Evolutionary conservation across 2,888 invertebrate species (phyloP), one percentile per base, ranked within the genome.

Genomic region (Cataglyphis rosenhaueri): DNA sequence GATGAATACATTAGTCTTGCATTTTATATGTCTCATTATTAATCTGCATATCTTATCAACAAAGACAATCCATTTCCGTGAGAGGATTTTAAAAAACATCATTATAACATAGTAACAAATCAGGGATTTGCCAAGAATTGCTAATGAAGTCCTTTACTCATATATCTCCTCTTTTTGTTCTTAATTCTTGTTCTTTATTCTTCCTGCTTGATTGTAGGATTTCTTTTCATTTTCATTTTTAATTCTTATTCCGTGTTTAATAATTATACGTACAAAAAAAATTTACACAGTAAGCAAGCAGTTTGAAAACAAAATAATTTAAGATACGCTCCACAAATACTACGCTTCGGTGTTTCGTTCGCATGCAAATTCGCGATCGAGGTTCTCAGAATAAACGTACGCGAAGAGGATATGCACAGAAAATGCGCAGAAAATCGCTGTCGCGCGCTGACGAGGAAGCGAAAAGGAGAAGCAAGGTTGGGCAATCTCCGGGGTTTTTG

Each of bases 391-490:
- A 38, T n/a, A 65, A 10, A 52, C 35, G n/a, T 52, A 52, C 6
- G n/a, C 52, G 4, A 55, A 48, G 9, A 48, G n/a, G 5, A 15
- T 29, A n/a, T 18, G 59, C 21, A 29, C 57, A 57, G 18, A 48
- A 48, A 18, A 48, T 4, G 18, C 3, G 29, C 29, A 21, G 59
- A 78, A 79, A 79, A 70, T 70, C 35, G 25, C 55, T 21, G n/a
- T 57, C 21, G 44, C n/a, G 32, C 57, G 29, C 10, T 21, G 59
- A 70, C 2, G 35, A 70, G 70, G 70, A 79, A 79, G 35, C 70
- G 25, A 78, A 32, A 44, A 32, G 44, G n/a, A 65, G 25, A n/a
- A 21, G n/a, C 52, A 44, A 8, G 25, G 44, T 79, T 61, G 41
- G 44, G 35, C 68, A 78, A 68, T 48, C 25, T 21, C 61, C 3